Percentiles rank a stretch among this genome's conserved stretches.
Evolutionary conservation across 2,888 invertebrate genomes (phyloP).

Genomic region (Ectemnius continuus): DNA sequence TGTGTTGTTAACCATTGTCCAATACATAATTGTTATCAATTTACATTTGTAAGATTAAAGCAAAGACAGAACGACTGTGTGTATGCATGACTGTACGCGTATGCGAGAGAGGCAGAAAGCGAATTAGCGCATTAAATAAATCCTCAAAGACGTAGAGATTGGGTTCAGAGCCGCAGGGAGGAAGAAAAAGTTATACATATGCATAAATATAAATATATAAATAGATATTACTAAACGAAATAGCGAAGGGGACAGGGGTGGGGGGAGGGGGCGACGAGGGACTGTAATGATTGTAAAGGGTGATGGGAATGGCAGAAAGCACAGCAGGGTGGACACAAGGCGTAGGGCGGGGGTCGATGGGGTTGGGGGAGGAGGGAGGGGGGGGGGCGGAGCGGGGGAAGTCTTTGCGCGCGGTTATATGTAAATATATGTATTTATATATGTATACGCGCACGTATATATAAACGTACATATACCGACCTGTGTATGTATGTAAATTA

Average conservation of each 20-base stretch:
- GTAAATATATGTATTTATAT: slow-evolving; percentile 53
- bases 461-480: slow-evolving; percentile 36
- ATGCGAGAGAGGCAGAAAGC: slow-evolving; percentile 6
- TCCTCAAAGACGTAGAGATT: background rate
- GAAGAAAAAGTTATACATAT: slow-evolving; percentile 30
- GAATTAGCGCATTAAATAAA: background rate
- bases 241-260: background rate
- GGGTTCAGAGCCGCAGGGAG: background rate
- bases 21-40: slow-evolving; percentile 68
- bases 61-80: slow-evolving; percentile 8
- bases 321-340: background rate
- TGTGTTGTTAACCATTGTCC: slow-evolving; percentile 70
- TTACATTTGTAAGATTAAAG: slow-evolving; percentile 51
- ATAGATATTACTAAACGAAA: slow-evolving; percentile 23
- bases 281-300: background rate
- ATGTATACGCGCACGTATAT: slow-evolving; percentile 37
- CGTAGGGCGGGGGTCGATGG: no score
- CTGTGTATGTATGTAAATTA: slow-evolving; percentile 25
- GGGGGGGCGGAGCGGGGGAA: slow-evolving; percentile 9
- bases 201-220: slow-evolving; percentile 39
- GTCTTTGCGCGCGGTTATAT: slow-evolving; percentile 27
- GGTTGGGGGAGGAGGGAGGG: background rate
- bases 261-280: no score
- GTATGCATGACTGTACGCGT: slow-evolving; percentile 11
- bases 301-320: background rate